Conservation (phyloP, 2,888 invertebrate species). For the Tetheella fluctuosa region DNA sequence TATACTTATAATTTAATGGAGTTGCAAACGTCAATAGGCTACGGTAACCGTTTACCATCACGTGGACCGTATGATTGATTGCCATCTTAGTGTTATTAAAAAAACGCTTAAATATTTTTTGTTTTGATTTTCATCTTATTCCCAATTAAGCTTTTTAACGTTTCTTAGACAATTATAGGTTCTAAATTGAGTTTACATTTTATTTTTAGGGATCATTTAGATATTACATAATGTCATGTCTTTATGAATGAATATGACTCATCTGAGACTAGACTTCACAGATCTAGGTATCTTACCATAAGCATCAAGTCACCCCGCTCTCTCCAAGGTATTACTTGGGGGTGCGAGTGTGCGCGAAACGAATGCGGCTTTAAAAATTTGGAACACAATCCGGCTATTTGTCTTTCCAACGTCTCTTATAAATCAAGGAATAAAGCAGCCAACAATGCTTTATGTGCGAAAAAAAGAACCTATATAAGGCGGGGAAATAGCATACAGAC, state of each 20-base stretch:
- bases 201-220: no score
- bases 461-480: slow-evolving; percentile 83
- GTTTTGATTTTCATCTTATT: neutral
- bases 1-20: neutral
- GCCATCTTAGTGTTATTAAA: no score
- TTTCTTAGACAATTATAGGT: neutral
- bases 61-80: no score
- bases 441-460: slow-evolving; percentile 85
- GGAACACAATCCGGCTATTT: slow-evolving; percentile 91
- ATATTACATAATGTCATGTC: no score
- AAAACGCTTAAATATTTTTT: no score
- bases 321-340: slow-evolving; percentile 67
- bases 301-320: slow-evolving; percentile 62
- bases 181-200: neutral
- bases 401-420: slow-evolving; percentile 89
- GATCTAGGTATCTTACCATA: slow-evolving; percentile 33
- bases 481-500: slow-evolving; percentile 80
- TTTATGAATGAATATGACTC: no score
- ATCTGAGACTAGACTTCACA: neutral
- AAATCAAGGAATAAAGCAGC: slow-evolving; percentile 88
- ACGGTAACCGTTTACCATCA: no score
- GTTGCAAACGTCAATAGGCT: no score
- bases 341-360: slow-evolving; percentile 84
- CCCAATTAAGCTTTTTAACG: neutral
- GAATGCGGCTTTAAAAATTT: slow-evolving; percentile 91